Base-by-base conservation (phyloP, 2,797 vertebrate species). In the Sebastes melanostomus region DNA sequence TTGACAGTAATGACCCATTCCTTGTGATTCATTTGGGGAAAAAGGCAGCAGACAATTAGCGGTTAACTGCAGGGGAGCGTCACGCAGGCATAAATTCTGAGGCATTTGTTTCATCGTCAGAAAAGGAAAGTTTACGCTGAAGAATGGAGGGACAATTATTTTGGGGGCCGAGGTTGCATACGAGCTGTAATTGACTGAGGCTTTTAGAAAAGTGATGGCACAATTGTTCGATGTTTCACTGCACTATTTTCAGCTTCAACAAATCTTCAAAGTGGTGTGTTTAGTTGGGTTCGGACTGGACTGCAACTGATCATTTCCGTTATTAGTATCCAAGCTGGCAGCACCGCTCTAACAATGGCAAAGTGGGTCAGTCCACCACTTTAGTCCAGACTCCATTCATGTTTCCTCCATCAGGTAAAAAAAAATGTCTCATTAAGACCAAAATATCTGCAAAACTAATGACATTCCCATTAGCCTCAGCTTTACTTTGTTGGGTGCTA, bases 1-100 rank as follows among this genome's bases (percentile, higher is more conserved):
- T 59, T 86, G 82, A 86, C 82, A 87, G 73, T 84, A 86, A 89
- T 85, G 65, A 71, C 65, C 79, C 50, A 24, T 86, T 88, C 69
- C 59, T 80, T 70, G 79, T 83, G 77, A 86, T 88, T 82, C 50
- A 86, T 89, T 78, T 78, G 30, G 36, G 30, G 24, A 42, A 71
- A 82, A 74, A 69, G 36, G 65, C 83, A 70, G 66, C 70, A 87
- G 68, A 75, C 68, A 86, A 81, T 88, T 86, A 86, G 81, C 67
- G 68, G 60, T 70, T 78, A 72, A 76, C 75, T 59, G 68, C 72
- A 75, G 34, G 13, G 55, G 60, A 59, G 61, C 16, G 6, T 77
- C 78, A 58, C 8, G 4, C 52, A 63, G 59, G 70, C 34, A 61
- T 22, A 84, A 72, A 65, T 62, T 66, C 59, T 16, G 60, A 74